Evolutionary conservation across 1,140 invertebrate genomes (phyloP).

Genomic region (Andrena cerasifolii): DNA sequence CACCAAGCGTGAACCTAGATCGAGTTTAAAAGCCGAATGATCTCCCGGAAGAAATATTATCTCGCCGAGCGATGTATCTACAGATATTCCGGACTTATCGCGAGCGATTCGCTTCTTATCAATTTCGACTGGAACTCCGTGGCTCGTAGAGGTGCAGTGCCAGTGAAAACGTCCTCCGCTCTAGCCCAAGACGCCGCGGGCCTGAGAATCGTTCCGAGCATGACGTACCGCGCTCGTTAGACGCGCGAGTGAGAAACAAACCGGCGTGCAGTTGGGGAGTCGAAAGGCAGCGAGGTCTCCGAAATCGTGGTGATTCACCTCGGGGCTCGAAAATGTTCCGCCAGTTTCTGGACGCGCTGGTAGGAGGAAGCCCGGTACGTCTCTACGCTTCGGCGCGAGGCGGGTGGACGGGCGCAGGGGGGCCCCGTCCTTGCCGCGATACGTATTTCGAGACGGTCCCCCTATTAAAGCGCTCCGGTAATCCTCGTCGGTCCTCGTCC

Average conservation of each 20-base stretch:
- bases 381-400: not conserved
- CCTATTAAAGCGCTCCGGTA: not conserved
- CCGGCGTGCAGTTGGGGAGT: too few species aligned
- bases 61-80: not conserved
- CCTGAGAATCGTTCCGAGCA: too few species aligned
- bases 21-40: not conserved
- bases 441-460: not conserved
- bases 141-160: conserved; percentile 16
- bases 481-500: too few species aligned
- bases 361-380: conserved; percentile 65
- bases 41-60: not conserved
- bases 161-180: conserved; percentile 2
- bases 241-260: too few species aligned
- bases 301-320: not conserved
- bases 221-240: too few species aligned
- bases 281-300: too few species aligned
- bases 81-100: conserved; percentile 60
- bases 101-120: conserved; percentile 56
- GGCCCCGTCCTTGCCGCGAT: not conserved
- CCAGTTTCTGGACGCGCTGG: conserved; percentile 61
- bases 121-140: conserved; percentile 42
- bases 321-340: conserved; percentile 49
- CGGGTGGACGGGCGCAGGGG: not conserved
- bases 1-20: too few species aligned
- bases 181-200: too few species aligned